Percentiles rank a stretch among this genome's conserved stretches.
Evolutionary conservation across 2,113 vertebrate species (phyloP).

Genomic region (Cyanoliseus patagonus): DNA sequence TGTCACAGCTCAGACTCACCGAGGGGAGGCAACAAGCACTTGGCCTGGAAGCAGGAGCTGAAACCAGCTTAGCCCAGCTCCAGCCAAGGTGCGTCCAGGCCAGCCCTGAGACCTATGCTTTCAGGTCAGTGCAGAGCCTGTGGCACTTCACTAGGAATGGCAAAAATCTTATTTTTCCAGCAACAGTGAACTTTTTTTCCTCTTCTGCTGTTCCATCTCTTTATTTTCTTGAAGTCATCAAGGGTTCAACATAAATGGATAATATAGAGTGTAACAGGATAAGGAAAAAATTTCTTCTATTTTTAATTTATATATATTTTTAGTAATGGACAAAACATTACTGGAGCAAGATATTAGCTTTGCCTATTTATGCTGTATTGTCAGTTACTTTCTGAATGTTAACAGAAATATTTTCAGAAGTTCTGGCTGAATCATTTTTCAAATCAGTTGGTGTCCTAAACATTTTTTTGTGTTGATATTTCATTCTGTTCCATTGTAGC

Average conservation of each 20-base stretch:
- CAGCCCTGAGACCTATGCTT: neutral
- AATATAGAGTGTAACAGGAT: neutral
- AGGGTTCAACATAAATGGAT: neutral
- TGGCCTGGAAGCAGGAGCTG: fast-evolving
- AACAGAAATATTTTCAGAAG: neutral
- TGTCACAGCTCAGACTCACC: neutral
- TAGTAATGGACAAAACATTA: neutral
- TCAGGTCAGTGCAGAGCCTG: neutral
- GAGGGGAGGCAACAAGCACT: fast-evolving
- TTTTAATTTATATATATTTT: neutral
- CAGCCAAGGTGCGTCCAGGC: neutral
- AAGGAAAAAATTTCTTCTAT: neutral
- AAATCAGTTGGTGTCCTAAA: neutral
- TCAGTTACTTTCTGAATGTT: neutral
- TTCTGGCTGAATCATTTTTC: neutral
- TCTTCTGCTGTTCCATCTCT: neutral
- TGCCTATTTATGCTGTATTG: neutral
- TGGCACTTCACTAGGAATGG: neutral
- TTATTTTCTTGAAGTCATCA: neutral
- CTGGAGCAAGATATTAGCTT: neutral
- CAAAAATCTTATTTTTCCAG: neutral
- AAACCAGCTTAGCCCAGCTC: neutral
- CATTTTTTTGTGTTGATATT: neutral
- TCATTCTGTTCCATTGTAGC: neutral
- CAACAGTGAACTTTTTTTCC: neutral